phyloP scores from a whole-genome alignment of 2,797 vertebrate species.

The Chelon labrosus region DNA sequence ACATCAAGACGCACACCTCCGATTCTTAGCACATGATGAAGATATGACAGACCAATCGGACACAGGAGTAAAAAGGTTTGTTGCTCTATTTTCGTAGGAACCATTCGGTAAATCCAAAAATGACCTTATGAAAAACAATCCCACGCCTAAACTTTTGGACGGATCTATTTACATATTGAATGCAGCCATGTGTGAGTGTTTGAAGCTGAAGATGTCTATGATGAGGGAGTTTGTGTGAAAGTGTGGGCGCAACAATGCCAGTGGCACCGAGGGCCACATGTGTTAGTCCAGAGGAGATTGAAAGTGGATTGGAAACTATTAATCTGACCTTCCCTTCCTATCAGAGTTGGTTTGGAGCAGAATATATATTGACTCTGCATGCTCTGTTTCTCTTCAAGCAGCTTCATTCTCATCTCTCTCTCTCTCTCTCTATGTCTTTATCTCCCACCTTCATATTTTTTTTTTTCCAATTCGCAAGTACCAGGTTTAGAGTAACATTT shows the following conservation, averaged over 20 bases:
- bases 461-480: constrained; percentile 7
- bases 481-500: constrained; percentile 29
- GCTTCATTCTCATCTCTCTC: neutral
- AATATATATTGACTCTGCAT: constrained; percentile 39
- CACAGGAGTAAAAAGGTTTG: neutral
- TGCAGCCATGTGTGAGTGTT: neutral
- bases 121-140: neutral
- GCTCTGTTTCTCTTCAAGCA: constrained; percentile 20
- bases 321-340: constrained; percentile 57
- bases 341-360: constrained; percentile 54
- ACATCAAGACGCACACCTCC: neutral
- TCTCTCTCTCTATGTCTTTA: neutral
- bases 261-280: constrained; percentile 54
- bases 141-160: too few species aligned
- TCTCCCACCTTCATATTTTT: neutral
- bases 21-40: neutral
- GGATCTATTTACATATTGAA: neutral
- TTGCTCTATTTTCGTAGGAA: neutral
- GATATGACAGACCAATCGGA: neutral
- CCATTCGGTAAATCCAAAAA: neutral
- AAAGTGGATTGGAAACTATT: constrained; percentile 73
- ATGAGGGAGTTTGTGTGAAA: constrained; percentile 6
- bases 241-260: constrained; percentile 17
- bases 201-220: constrained; percentile 5
- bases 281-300: constrained; percentile 70